phyloP scores from a whole-genome alignment of 2,888 invertebrate species.

The Seira ritae region DNA sequence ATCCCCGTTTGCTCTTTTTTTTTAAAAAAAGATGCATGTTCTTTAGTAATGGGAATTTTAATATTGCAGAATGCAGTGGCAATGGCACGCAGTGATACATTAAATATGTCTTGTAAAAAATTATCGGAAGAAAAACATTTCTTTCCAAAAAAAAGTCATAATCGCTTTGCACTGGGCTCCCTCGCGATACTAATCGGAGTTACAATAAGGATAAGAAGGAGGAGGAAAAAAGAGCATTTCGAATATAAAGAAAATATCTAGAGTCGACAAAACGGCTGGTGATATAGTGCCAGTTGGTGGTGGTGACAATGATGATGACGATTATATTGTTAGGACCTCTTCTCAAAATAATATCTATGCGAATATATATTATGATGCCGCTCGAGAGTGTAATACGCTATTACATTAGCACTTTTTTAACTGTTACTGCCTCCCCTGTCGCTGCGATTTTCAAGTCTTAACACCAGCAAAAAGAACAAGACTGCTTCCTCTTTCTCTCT shows the following conservation, averaged over 20 bases:
- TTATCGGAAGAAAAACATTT: background rate
- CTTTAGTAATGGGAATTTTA: no score
- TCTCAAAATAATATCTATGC: background rate
- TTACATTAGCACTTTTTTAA: conserved; percentile 60
- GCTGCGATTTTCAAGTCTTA: conserved; percentile 17
- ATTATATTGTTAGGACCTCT: conserved; percentile 12
- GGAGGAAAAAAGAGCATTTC: no score
- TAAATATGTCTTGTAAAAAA: background rate
- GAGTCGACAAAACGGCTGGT: conserved; percentile 29
- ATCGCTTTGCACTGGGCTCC: no score
- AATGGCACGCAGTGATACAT: no score
- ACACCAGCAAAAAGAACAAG: conserved; percentile 17
- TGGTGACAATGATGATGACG: conserved; percentile 27
- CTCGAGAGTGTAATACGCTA: conserved; percentile 21
- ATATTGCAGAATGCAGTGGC: no score
- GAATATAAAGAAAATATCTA: background rate
- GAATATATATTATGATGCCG: conserved; percentile 27
- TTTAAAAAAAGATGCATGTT: no score
- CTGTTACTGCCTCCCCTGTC: conserved; percentile 29
- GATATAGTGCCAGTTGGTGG: conserved; percentile 23
- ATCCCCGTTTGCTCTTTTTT: no score
- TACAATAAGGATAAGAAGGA: no score
- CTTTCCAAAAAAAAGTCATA: no score
- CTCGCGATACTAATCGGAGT: no score
- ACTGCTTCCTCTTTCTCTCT: conserved; percentile 27